Base-by-base conservation (phyloP, 2,113 vertebrate species). In the Erpornis zantholeuca region DNA sequence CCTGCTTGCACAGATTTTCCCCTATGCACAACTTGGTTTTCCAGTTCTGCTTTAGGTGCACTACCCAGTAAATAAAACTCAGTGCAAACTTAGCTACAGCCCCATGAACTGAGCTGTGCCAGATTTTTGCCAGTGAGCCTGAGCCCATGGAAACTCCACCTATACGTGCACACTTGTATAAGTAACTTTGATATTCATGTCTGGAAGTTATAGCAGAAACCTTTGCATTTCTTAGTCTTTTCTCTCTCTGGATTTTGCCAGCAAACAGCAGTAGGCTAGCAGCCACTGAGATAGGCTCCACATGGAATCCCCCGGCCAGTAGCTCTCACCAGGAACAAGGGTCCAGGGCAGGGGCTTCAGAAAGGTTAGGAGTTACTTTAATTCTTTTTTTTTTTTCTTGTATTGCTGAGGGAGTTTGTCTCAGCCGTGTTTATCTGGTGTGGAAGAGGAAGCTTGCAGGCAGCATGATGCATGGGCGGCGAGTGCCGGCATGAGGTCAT, bases 401-500 rank as follows among this genome's bases (percentile, higher is more conserved):
- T 82, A 66, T 90, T 94, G 88, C 66, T 95, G 94, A 95, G 85
- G 86, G 60, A 86, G 68, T 78, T 96, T 86, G 73, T 77, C 69
- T 93, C 70, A 3, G 88, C 86, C 10, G 15, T 77, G 78, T 96
- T 98, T 98, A 98, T 98, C 98, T 97, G 89, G 72, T 81, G 94
- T 96, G 97, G 97, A 96, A 98, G 94, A 96, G 97, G 97, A 97
- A 97, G 95, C 92, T 94, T 72, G 86, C 94, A 96, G 97, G 96
- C 96, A 97, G 93, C 63, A 89, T 96, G 84, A 85, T 82, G 93
- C 97, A 98, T 97, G 95, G 97, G 96, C 95, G 18, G 94, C 29
- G 65, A 91, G 84, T 29, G 75, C 72, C 40, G 96, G 97, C 96
- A 96, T 98, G 97, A 98, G 96, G 98, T 98, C 98, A 98, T 94